These are phyloP conservation scores for Cinclus cinclus DNA, from an alignment of 2,113 vertebrate genomes.

Conservation along the genomic window DNA sequence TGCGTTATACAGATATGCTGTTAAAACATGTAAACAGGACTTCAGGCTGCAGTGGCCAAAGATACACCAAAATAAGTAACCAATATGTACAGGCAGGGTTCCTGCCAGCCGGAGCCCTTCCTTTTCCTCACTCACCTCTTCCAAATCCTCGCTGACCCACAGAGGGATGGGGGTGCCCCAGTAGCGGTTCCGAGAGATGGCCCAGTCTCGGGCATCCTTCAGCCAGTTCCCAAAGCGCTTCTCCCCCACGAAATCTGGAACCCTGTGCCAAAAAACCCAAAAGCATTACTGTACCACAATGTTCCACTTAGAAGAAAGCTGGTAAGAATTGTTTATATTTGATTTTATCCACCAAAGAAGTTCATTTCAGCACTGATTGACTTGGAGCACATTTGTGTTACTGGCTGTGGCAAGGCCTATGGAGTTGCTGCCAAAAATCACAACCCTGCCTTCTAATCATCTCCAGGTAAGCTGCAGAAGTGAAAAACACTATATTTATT, in stretches of 20 bases:
- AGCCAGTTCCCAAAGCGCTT: constrained; percentile 98
- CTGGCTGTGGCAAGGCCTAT: rapidly evolving
- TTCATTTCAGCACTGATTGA: not conserved
- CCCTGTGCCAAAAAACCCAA: constrained; percentile 72
- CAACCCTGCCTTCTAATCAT: not conserved
- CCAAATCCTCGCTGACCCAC: constrained; percentile 93
- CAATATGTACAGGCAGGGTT: not conserved
- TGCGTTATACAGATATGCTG: not conserved
- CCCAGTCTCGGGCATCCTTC: constrained; percentile 93
- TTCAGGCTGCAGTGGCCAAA: not conserved
- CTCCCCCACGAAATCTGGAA: constrained; percentile 94
- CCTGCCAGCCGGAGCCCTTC: not conserved
- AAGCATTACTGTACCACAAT: not conserved
- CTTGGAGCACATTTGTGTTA: not conserved
- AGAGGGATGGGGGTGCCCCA: constrained; percentile 97
- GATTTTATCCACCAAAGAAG: not conserved
- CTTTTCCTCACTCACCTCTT: constrained; percentile 81
- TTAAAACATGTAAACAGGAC: not conserved
- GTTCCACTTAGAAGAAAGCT: not conserved
- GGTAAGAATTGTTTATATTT: not conserved
- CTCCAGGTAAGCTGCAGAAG: not conserved
- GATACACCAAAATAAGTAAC: not conserved
- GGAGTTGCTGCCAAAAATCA: not conserved
- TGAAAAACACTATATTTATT: not conserved
- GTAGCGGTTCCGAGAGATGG: constrained; percentile 94